Evolutionary conservation across 2,797 vertebrate species (phyloP).

Genomic region (Alca torda): DNA sequence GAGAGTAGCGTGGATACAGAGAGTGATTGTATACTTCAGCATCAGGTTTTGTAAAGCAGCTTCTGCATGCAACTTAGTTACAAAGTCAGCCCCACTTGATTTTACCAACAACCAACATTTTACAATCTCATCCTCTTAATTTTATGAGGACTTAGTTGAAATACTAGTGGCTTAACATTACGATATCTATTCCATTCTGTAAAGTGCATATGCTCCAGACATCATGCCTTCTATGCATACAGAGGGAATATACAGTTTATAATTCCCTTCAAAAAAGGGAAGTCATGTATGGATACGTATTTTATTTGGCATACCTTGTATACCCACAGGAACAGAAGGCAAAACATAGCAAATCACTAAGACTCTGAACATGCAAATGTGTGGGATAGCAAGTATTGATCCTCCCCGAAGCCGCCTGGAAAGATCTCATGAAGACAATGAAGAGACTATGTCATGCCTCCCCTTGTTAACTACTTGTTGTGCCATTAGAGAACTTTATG

Average conservation of each 20-base stretch:
- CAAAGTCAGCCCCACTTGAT: neutral
- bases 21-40: neutral
- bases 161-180: neutral
- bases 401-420: fast-evolving
- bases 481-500: neutral
- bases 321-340: neutral
- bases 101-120: neutral
- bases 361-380: neutral
- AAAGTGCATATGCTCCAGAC: neutral
- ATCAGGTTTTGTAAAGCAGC: neutral
- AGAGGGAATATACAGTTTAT: neutral
- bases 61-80: neutral
- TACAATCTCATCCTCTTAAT: neutral
- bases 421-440: neutral
- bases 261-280: neutral
- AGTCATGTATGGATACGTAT: neutral
- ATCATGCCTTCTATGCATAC: neutral
- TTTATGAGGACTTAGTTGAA: neutral
- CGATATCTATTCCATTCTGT: neutral
- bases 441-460: neutral
- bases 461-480: neutral
- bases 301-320: neutral
- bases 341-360: neutral
- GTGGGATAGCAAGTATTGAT: neutral
- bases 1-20: neutral